Conservation (phyloP, 2,113 vertebrate genomes). For the Myotis davidii region DNA sequence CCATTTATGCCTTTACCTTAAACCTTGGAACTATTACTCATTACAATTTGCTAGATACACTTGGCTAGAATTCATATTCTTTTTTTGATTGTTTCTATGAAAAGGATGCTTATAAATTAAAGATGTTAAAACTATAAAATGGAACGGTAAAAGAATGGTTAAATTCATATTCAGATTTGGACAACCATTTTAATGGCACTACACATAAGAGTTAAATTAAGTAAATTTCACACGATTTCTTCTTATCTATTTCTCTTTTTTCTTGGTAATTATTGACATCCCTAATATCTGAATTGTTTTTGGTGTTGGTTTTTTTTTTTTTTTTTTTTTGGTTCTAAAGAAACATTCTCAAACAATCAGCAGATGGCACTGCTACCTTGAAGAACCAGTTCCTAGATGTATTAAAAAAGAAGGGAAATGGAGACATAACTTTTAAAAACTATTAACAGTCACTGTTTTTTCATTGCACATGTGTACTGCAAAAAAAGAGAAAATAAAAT, state of each 20-base stretch:
- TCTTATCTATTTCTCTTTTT: neutral
- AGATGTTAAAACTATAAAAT: neutral
- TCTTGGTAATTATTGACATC: neutral
- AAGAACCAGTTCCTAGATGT: neutral
- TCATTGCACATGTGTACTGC: neutral
- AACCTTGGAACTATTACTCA: neutral
- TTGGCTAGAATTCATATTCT: neutral
- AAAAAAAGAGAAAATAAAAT: constrained; percentile 15
- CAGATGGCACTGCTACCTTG: constrained; percentile 81
- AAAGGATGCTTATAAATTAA: neutral
- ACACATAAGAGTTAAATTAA: neutral
- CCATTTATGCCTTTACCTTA: neutral
- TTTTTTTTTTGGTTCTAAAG: neutral
- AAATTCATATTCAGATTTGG: neutral
- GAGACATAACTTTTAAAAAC: neutral
- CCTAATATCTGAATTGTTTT: neutral
- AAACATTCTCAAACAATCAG: constrained; percentile 69
- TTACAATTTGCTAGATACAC: neutral
- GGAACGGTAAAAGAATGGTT: neutral
- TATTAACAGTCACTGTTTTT: neutral
- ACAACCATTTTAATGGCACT: neutral
- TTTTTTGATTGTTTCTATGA: neutral
- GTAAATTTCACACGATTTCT: neutral
- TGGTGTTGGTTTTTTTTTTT: neutral
- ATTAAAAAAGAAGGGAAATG: neutral